Conservation (phyloP, 2,888 invertebrate genomes). For the Peribatodes rhomboidaria region DNA sequence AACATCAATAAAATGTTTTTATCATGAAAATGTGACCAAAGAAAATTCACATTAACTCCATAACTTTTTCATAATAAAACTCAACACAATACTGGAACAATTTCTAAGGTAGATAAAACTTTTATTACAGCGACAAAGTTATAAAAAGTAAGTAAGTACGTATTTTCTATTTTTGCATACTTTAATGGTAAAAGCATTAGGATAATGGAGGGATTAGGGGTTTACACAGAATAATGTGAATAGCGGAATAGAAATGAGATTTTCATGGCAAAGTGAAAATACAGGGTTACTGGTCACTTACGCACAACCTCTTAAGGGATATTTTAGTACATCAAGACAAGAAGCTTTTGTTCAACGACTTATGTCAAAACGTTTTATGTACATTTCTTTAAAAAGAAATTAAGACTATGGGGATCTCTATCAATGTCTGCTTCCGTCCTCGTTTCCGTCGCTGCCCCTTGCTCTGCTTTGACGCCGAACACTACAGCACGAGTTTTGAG, state of each 20-base stretch:
- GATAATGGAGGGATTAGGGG: slow-evolving; percentile 34
- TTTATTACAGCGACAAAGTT: slow-evolving; percentile 12
- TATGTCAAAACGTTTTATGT: too few relatives aligned
- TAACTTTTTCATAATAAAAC: slow-evolving; percentile 12
- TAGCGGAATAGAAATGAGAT: slow-evolving; percentile 24
- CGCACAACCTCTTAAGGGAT: too few relatives aligned
- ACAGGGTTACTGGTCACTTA: neutral
- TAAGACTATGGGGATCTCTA: too few relatives aligned
- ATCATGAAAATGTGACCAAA: neutral
- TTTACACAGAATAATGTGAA: slow-evolving; percentile 25
- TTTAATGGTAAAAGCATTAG: slow-evolving; percentile 35
- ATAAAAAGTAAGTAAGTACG: slow-evolving; percentile 16
- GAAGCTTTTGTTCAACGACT: too few relatives aligned
- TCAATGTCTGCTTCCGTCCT: too few relatives aligned
- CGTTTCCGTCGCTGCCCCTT: too few relatives aligned
- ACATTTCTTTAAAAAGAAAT: too few relatives aligned
- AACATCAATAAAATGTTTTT: neutral
- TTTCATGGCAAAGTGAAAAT: slow-evolving; percentile 21
- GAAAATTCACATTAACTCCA: neutral
- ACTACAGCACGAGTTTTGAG: too few relatives aligned
- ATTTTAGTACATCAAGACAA: too few relatives aligned
- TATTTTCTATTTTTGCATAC: slow-evolving; percentile 15
- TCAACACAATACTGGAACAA: neutral
- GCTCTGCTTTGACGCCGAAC: too few relatives aligned
- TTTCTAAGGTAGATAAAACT: neutral